Percentiles rank a stretch among this genome's conserved stretches.
Conservation (phyloP, 2,797 vertebrate genomes). For the Arnoldichthys spilopterus region DNA sequence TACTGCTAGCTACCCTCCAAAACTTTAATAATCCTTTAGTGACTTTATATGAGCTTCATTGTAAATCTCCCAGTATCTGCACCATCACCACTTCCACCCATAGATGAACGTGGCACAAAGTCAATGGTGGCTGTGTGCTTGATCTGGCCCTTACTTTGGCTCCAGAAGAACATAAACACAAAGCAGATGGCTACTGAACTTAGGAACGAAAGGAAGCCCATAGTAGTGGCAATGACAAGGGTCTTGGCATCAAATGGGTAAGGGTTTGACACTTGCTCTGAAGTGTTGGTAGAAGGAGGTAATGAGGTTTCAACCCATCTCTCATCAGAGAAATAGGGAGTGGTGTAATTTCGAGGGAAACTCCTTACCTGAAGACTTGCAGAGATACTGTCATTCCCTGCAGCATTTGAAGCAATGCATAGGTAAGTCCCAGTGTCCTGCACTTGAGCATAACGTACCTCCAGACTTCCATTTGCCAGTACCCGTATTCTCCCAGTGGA, state of each 20-base stretch:
- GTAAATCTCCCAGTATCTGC: slow-evolving; percentile 79
- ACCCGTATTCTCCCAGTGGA: slow-evolving; percentile 79
- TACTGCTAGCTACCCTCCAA: not conserved
- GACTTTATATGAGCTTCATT: slow-evolving; percentile 81
- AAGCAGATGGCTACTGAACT: slow-evolving; percentile 90
- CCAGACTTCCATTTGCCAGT: slow-evolving; percentile 82
- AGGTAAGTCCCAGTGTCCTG: slow-evolving; percentile 84
- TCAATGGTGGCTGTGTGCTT: slow-evolving; percentile 87
- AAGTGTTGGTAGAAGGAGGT: slow-evolving; percentile 73
- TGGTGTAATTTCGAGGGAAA: slow-evolving; percentile 73
- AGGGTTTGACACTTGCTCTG: slow-evolving; percentile 69
- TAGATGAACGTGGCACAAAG: slow-evolving; percentile 81
- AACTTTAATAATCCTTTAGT: not conserved
- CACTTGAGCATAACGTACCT: slow-evolving; percentile 83
- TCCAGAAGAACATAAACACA: slow-evolving; percentile 91
- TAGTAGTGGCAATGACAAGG: slow-evolving; percentile 85
- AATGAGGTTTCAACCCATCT: slow-evolving; percentile 72
- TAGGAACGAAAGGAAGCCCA: slow-evolving; percentile 90
- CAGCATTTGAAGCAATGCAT: slow-evolving; percentile 85
- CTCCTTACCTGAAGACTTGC: slow-evolving; percentile 82
- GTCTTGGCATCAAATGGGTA: slow-evolving; percentile 84
- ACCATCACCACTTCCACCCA: slow-evolving; percentile 76
- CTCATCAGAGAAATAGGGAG: slow-evolving; percentile 70
- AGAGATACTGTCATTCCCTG: slow-evolving; percentile 85
- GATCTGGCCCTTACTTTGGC: slow-evolving; percentile 87